Conservation (phyloP, 2,797 vertebrate genomes). For the Poeciliopsis turneri region DNA sequence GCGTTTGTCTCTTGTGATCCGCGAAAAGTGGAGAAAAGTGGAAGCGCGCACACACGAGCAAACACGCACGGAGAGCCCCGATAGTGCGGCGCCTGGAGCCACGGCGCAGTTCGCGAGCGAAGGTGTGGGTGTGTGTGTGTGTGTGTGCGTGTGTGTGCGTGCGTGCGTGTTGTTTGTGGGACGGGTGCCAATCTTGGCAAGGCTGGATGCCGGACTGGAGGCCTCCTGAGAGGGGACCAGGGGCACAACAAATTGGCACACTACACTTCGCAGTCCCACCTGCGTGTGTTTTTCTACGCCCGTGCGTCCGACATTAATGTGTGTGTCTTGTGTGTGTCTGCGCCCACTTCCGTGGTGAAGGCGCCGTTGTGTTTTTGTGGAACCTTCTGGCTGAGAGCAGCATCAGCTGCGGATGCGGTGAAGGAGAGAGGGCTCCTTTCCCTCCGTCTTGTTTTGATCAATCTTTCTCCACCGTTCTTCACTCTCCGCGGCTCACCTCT, state of each 20-base stretch:
- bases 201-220: slow-evolving; percentile 68
- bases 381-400: slow-evolving; percentile 62
- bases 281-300: slow-evolving; percentile 64
- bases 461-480: slow-evolving; percentile 23
- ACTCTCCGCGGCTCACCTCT: slow-evolving; percentile 14
- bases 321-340: slow-evolving; percentile 25
- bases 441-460: slow-evolving; percentile 21
- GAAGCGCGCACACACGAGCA: slow-evolving; percentile 32
- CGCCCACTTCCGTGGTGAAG: slow-evolving; percentile 31
- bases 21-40: slow-evolving; percentile 62
- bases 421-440: slow-evolving; percentile 32
- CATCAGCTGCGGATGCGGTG: slow-evolving; percentile 58
- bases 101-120: slow-evolving; percentile 30
- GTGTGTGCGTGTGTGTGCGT: background rate
- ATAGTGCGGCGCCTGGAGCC: slow-evolving; percentile 56
- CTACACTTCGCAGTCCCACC: slow-evolving; percentile 70
- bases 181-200: slow-evolving; percentile 75
- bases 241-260: slow-evolving; percentile 78
- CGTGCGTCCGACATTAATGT: slow-evolving; percentile 40
- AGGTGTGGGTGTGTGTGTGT: slow-evolving; percentile 20
- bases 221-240: slow-evolving; percentile 75
- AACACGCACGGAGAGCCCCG: slow-evolving; percentile 30
- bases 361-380: slow-evolving; percentile 52
- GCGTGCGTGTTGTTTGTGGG: slow-evolving; percentile 56
- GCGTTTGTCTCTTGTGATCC: slow-evolving; percentile 62